phyloP scores from a whole-genome alignment of 1,140 invertebrate genomes.

The Ditylenchus dipsaci region DNA sequence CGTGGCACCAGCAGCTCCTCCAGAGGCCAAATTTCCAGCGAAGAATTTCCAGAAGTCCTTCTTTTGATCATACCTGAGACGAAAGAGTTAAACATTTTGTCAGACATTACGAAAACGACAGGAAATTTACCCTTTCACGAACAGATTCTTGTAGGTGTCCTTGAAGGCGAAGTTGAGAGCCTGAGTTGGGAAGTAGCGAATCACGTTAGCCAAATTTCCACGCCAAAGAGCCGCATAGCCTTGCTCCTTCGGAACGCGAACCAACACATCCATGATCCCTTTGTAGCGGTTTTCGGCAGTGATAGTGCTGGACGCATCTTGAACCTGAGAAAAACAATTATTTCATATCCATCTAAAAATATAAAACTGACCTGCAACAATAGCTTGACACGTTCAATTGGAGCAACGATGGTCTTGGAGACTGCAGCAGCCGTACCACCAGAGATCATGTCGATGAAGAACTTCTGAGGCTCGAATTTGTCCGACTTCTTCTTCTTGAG shows the following conservation, averaged over 20 bases:
- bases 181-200: slow-evolving; percentile 48
- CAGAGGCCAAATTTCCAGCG: slow-evolving; percentile 63
- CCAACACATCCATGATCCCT: slow-evolving; percentile 57
- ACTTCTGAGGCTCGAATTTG: slow-evolving; percentile 34
- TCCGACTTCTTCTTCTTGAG: slow-evolving; percentile 2
- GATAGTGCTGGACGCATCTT: slow-evolving; percentile 52
- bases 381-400: slow-evolving; percentile 62
- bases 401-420: slow-evolving; percentile 72
- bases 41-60: slow-evolving; percentile 81
- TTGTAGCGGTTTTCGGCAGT: slow-evolving; percentile 55
- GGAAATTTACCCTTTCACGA: slow-evolving; percentile 64
- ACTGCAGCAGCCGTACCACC: slow-evolving; percentile 80
- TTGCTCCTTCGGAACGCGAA: slow-evolving; percentile 43
- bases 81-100: background rate
- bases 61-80: slow-evolving; percentile 66
- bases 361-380: slow-evolving; percentile 54
- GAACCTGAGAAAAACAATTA: slow-evolving; percentile 26
- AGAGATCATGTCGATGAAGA: slow-evolving; percentile 51
- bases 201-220: slow-evolving; percentile 45
- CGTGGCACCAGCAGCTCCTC: slow-evolving; percentile 58
- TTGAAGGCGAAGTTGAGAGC: slow-evolving; percentile 53
- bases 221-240: slow-evolving; percentile 40
- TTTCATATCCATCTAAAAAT: background rate
- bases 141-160: slow-evolving; percentile 47
- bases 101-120: background rate